These are phyloP conservation scores for Benthosema pterotum DNA, from an alignment of 2,797 vertebrate genomes.

Conservation along the genomic window DNA sequence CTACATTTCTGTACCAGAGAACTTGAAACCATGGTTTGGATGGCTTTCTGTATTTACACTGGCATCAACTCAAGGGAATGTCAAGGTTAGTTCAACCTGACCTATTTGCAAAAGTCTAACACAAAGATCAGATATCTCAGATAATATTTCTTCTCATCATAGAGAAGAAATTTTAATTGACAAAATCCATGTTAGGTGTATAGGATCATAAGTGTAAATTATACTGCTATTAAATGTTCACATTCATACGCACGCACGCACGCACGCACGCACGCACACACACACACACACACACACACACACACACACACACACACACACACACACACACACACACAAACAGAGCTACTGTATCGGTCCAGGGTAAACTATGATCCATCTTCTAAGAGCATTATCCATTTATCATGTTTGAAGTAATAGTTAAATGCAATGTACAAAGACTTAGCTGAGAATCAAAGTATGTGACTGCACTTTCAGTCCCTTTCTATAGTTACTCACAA, in stretches of 20 bases:
- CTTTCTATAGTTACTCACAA: constrained; percentile 41
- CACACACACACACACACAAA: no score
- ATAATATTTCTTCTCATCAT: constrained; percentile 39
- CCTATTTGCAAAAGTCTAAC: constrained; percentile 62
- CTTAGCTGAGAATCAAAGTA: no score
- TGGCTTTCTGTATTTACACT: constrained; percentile 48
- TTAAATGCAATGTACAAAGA: no score
- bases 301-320: no score
- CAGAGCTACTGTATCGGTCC: neutral
- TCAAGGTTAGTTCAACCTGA: constrained; percentile 68
- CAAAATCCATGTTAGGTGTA: constrained; percentile 64
- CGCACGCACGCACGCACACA: no score
- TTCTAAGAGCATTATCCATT: no score
- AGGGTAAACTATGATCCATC: no score
- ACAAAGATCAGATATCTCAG: constrained; percentile 61
- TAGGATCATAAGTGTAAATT: constrained; percentile 56
- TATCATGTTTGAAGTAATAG: no score
- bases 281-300: no score
- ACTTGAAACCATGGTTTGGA: constrained; percentile 24
- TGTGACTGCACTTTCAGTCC: constrained; percentile 9
- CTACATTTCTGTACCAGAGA: constrained; percentile 16
- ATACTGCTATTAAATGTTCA: constrained; percentile 52
- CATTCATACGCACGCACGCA: constrained; percentile 23
- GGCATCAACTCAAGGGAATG: constrained; percentile 53
- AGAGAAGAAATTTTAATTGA: constrained; percentile 61